A percentile compares a stretch with the other conserved stretches of the same genome.
Evolutionary conservation across 2,113 vertebrate species (phyloP).

Genomic region (Tonatia bakeri): DNA sequence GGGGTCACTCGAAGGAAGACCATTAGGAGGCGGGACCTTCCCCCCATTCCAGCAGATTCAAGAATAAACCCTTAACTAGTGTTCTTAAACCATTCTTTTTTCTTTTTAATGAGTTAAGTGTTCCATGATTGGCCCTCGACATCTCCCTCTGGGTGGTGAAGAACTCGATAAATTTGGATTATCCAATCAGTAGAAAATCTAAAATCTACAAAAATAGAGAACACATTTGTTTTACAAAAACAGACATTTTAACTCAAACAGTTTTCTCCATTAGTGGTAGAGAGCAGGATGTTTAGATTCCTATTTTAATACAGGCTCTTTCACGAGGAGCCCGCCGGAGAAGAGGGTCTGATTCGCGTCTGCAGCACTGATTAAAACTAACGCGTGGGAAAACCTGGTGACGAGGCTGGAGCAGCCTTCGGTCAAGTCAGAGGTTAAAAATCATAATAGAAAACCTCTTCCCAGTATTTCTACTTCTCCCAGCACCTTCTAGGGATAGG

Average conservation of each 20-base stretch:
- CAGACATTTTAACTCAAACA: conserved; percentile 77
- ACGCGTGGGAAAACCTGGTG: conserved; percentile 74
- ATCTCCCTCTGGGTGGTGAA: conserved; percentile 76
- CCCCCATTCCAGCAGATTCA: conserved; percentile 77
- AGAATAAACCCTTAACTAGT: conserved; percentile 74
- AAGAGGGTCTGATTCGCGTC: conserved; percentile 78
- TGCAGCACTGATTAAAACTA: conserved; percentile 74
- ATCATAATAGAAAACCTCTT: conserved; percentile 30
- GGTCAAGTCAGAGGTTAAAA: conserved; percentile 65
- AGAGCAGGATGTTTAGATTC: conserved; percentile 78
- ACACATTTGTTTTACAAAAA: conserved; percentile 84
- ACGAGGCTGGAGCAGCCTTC: conserved; percentile 69
- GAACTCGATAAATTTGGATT: conserved; percentile 80
- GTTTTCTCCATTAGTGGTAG: conserved; percentile 79
- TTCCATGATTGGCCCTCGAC: conserved; percentile 74
- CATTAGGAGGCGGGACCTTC: conserved; percentile 79
- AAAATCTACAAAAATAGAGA: conserved; percentile 86
- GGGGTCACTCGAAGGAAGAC: conserved; percentile 81
- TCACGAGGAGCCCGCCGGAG: conserved; percentile 75
- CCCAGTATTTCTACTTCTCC: conserved; percentile 66
- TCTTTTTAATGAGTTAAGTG: conserved; percentile 16
- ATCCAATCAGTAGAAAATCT: conserved; percentile 84
- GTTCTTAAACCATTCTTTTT: conserved; percentile 27
- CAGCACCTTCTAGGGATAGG: conserved; percentile 72
- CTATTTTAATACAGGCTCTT: conserved; percentile 77